Evolutionary conservation across 2,113 vertebrate genomes (phyloP).

Genomic region (Proteles cristata): DNA sequence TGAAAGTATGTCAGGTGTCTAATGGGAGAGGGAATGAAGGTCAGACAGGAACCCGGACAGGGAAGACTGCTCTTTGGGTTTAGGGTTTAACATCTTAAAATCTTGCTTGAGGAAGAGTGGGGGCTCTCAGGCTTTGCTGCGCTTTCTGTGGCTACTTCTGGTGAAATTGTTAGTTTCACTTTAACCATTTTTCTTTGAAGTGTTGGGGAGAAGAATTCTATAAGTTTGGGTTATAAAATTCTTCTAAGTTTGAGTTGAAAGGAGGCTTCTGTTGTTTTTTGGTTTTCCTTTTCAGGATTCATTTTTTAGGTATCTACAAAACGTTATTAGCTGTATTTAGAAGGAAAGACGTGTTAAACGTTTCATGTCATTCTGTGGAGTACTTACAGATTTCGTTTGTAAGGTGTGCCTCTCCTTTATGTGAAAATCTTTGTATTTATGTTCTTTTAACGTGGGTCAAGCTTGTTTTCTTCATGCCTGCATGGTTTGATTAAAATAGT

Average conservation of each 20-base stretch:
- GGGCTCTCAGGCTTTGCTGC: background rate
- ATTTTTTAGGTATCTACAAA: background rate
- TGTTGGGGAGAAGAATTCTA: background rate
- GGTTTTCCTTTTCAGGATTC: slow-evolving; percentile 9
- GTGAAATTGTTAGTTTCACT: background rate
- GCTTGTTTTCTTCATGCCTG: background rate
- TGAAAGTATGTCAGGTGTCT: background rate
- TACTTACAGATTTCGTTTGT: background rate
- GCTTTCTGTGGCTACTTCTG: background rate
- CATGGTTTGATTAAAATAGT: background rate
- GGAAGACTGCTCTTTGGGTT: background rate
- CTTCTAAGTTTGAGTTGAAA: background rate
- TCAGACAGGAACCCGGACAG: background rate
- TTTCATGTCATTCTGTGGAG: background rate
- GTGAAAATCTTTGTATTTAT: background rate
- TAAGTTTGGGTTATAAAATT: background rate
- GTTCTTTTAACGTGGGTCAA: background rate
- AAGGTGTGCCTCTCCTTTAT: background rate
- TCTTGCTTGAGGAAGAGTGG: background rate
- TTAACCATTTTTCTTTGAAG: background rate
- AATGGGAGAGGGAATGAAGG: background rate
- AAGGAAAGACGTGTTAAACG: background rate
- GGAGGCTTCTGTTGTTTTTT: background rate
- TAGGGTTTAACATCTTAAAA: background rate
- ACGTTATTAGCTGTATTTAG: background rate